phyloP scores from a whole-genome alignment of 2,113 vertebrate genomes.

The Halcyon senegalensis region DNA sequence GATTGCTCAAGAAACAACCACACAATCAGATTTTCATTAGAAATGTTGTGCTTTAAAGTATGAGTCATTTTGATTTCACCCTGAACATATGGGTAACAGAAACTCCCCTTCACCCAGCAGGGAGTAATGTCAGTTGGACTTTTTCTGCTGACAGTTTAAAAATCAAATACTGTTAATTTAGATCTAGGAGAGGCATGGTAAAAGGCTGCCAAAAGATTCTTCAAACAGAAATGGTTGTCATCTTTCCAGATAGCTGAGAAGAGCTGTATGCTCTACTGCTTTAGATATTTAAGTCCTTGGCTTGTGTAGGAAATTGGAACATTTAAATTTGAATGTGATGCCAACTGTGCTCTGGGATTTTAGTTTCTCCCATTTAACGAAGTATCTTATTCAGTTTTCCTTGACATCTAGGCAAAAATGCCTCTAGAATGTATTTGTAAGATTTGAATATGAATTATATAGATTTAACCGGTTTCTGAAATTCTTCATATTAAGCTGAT shows the following conservation, averaged over 20 bases:
- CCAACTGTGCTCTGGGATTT: slow-evolving; percentile 36
- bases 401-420: slow-evolving; percentile 4
- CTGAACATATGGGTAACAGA: slow-evolving; percentile 4
- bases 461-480: neutral
- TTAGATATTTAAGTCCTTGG: slow-evolving; percentile 35
- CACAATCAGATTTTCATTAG: neutral
- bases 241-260: slow-evolving; percentile 33
- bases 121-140: neutral
- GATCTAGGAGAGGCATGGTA: neutral
- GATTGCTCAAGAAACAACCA: neutral
- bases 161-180: slow-evolving; percentile 23
- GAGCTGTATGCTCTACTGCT: neutral
- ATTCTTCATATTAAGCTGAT: neutral
- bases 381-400: neutral
- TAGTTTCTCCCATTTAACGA: slow-evolving; percentile 21
- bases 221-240: slow-evolving; percentile 15
- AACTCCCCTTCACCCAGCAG: slow-evolving; percentile 23
- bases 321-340: neutral
- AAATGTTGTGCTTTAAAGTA: neutral
- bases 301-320: slow-evolving; percentile 22
- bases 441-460: neutral
- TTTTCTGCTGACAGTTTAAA: slow-evolving; percentile 28
- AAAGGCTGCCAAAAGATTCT: slow-evolving; percentile 32
- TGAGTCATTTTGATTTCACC: neutral
- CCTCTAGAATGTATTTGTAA: neutral